Percentiles rank a stretch among this genome's conserved stretches.
These are phyloP conservation scores for Ennomos erosarius DNA, from an alignment of 2,888 invertebrate species.

Conservation along the genomic window DNA sequence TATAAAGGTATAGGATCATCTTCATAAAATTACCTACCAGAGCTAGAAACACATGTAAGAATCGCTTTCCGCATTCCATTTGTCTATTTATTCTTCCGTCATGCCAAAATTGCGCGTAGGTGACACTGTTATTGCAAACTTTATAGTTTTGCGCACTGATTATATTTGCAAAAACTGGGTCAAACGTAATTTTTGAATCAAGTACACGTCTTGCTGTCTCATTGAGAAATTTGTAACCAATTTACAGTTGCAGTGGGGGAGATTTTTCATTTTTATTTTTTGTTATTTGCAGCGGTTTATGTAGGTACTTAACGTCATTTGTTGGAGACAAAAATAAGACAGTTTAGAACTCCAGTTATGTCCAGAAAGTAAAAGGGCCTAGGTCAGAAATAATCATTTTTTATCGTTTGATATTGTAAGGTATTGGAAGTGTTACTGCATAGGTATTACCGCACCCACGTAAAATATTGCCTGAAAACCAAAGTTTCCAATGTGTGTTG, in stretches of 20 bases:
- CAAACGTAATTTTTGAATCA: constrained; percentile 39
- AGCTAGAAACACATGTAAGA: neutral
- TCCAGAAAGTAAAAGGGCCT: no score
- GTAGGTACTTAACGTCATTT: no score
- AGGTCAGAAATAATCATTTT: no score
- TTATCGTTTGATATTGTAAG: no score
- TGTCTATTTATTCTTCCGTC: constrained; percentile 20
- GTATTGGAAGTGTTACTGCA: no score
- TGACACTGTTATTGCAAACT: constrained; percentile 37
- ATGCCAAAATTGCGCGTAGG: constrained; percentile 38
- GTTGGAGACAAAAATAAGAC: no score
- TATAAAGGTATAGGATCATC: no score
- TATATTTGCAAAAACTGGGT: constrained; percentile 33
- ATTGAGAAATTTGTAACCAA: constrained; percentile 31
- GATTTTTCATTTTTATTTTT: constrained; percentile 24
- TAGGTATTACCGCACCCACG: no score
- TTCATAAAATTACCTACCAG: no score
- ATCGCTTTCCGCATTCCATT: constrained; percentile 11
- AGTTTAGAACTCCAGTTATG: no score
- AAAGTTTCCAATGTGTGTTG: no score
- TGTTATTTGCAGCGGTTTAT: neutral
- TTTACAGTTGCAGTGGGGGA: constrained; percentile 28
- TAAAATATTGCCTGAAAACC: no score
- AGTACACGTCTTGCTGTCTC: constrained; percentile 26
- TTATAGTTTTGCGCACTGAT: constrained; percentile 36